A percentile compares a stretch with the other conserved stretches of the same genome.
Conservation (phyloP, 2,888 invertebrate genomes). For the Imbricaverruca yamaguchii region DNA sequence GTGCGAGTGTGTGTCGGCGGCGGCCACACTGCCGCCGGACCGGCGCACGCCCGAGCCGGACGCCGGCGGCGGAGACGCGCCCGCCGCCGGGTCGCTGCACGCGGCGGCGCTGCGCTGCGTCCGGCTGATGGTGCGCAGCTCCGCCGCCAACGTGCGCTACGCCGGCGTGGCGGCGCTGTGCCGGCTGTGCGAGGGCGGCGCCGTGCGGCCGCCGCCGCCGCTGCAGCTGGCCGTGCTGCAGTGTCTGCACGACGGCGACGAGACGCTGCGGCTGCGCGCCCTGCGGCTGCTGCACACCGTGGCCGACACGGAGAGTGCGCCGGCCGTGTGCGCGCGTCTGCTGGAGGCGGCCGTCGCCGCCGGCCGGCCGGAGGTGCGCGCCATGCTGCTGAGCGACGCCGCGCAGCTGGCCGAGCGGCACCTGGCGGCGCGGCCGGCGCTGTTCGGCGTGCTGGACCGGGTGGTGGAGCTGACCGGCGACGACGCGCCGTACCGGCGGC, state of each 20-base stretch:
- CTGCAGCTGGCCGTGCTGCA: constrained; percentile 12
- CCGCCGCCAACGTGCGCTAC: not conserved
- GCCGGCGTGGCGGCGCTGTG: constrained; percentile 15
- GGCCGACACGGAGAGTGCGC: not conserved
- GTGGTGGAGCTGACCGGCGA: not conserved
- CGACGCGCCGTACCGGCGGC: not conserved
- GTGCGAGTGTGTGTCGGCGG: constrained; percentile 2
- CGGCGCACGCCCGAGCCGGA: not conserved
- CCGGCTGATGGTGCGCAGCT: not conserved
- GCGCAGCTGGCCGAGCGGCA: constrained; percentile 8
- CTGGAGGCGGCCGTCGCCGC: not conserved
- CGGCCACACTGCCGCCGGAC: constrained; percentile 7
- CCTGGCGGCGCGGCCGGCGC: not conserved
- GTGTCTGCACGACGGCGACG: constrained; percentile 13
- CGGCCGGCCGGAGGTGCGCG: not conserved
- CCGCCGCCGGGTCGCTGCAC: not conserved
- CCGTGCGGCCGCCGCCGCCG: not conserved
- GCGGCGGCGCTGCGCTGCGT: constrained; percentile 13
- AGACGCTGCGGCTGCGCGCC: constrained; percentile 9
- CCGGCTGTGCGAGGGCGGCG: constrained; percentile 7
- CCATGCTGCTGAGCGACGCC: not conserved
- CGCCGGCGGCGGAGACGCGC: not conserved
- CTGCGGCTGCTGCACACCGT: constrained; percentile 6
- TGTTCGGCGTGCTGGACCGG: not conserved
- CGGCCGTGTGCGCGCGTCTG: constrained; percentile 1